These are phyloP conservation scores for Centropyge bicolor DNA, from an alignment of 2,797 vertebrate species.

Conservation along the genomic window DNA sequence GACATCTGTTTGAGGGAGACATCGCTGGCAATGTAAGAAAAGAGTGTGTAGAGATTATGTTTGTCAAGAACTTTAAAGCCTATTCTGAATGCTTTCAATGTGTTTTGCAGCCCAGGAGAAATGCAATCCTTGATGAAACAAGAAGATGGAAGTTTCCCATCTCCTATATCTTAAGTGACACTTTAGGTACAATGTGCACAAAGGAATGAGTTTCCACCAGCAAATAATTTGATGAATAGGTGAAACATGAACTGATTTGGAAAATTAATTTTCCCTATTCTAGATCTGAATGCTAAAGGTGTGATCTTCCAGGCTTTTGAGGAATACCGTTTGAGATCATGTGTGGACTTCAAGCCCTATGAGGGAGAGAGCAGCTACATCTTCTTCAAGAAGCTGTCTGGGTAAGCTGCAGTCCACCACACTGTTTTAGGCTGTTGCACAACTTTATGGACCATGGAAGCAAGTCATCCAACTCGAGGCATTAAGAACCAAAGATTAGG, in stretches of 20 bases:
- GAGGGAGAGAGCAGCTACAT: constrained; percentile 89
- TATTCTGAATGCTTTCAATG: constrained; percentile 19
- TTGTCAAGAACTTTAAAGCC: neutral
- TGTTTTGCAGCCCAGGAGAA: constrained; percentile 81
- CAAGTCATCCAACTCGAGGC: constrained; percentile 9
- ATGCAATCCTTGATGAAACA: constrained; percentile 85
- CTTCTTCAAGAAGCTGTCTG: constrained; percentile 87
- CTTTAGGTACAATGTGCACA: constrained; percentile 84
- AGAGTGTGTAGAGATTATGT: neutral
- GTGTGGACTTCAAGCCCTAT: constrained; percentile 94
- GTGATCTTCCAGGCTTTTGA: constrained; percentile 92
- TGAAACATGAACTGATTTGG: constrained; percentile 14
- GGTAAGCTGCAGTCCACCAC: constrained; percentile 80
- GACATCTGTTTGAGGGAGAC: constrained; percentile 92
- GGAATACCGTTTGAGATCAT: constrained; percentile 93
- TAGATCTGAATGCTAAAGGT: constrained; percentile 94
- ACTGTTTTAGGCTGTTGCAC: neutral
- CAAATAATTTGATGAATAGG: neutral
- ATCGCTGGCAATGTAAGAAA: constrained; percentile 89
- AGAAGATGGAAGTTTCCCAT: constrained; percentile 91
- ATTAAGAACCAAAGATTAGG: constrained; percentile 12
- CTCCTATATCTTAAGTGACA: constrained; percentile 91
- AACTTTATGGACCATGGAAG: constrained; percentile 37
- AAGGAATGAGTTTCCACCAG: neutral
- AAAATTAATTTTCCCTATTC: constrained; percentile 9